Conservation (phyloP, 92 coral and sea anemone species). For the Palythoa heliodiscus region DNA sequence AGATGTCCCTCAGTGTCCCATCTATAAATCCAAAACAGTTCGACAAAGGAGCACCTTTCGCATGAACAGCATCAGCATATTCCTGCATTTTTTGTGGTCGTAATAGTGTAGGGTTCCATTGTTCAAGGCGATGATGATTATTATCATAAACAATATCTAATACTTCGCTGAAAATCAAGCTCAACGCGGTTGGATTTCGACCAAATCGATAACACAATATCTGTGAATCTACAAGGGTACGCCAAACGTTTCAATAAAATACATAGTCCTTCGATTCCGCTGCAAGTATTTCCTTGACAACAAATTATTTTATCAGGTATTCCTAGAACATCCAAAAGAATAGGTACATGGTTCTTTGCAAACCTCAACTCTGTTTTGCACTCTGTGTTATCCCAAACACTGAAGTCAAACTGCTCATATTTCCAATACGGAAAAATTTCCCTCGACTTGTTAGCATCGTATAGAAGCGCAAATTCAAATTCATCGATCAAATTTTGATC, state of each 20-base stretch:
- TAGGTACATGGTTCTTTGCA: slow-evolving; percentile 1
- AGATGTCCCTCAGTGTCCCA: not conserved
- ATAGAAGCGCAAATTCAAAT: not conserved
- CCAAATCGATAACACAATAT: not conserved
- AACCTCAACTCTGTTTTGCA: slow-evolving; percentile 5
- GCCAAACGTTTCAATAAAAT: not conserved
- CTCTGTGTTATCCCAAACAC: slow-evolving; percentile 5
- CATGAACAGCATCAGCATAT: not conserved
- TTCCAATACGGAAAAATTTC: not conserved
- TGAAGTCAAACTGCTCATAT: slow-evolving; percentile 6
- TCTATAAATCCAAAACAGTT: not conserved
- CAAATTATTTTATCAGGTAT: not conserved
- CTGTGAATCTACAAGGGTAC: not conserved
- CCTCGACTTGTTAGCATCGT: slow-evolving; percentile 9
- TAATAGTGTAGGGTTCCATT: not conserved
- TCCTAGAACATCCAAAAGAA: not conserved
- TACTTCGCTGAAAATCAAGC: not conserved
- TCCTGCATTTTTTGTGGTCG: not conserved
- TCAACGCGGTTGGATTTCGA: not conserved
- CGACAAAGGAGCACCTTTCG: not conserved
- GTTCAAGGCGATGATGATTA: not conserved
- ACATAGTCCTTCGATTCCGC: not conserved
- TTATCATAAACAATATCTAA: not conserved
- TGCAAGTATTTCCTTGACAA: not conserved
- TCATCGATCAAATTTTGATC: slow-evolving; percentile 6